Conservation (phyloP, 23 tunicate genomes). For the Corella eumyota region DNA sequence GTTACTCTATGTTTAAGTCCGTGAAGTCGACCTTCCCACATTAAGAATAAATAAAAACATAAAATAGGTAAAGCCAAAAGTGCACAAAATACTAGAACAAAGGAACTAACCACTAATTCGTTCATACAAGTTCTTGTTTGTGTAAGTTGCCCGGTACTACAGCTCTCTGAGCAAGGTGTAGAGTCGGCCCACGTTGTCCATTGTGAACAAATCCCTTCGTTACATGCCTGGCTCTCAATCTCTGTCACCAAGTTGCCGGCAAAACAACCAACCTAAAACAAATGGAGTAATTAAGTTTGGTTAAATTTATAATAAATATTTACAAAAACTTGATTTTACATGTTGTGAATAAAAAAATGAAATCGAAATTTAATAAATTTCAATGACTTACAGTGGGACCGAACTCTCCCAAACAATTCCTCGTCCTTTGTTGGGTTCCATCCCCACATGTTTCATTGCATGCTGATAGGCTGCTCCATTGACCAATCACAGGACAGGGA, state of each 20-base stretch:
- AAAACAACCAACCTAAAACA: neutral
- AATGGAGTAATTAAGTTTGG: too few species aligned
- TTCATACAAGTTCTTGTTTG: conserved; percentile 9
- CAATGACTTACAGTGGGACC: neutral
- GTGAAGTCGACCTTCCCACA: too few species aligned
- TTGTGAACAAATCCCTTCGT: neutral
- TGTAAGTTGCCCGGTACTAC: neutral
- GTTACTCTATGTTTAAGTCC: too few species aligned
- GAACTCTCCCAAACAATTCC: neutral
- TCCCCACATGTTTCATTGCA: conserved; percentile 6
- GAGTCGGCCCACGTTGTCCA: conserved; percentile 6
- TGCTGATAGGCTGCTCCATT: neutral
- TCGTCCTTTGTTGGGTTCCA: neutral
- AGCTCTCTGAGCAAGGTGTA: neutral
- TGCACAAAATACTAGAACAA: too few species aligned
- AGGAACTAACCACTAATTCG: neutral
- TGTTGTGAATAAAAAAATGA: neutral
- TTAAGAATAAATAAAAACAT: too few species aligned
- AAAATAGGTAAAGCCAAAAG: too few species aligned
- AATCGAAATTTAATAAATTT: neutral
- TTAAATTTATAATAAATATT: too few species aligned
- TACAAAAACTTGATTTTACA: neutral
- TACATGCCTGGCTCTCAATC: neutral
- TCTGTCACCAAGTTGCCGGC: neutral
- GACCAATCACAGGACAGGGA: conserved; percentile 1